A percentile compares a stretch with the other conserved stretches of the same genome.
Evolutionary conservation across 2,888 invertebrate species (phyloP).

Genomic region (Polydrusus tereticollis): DNA sequence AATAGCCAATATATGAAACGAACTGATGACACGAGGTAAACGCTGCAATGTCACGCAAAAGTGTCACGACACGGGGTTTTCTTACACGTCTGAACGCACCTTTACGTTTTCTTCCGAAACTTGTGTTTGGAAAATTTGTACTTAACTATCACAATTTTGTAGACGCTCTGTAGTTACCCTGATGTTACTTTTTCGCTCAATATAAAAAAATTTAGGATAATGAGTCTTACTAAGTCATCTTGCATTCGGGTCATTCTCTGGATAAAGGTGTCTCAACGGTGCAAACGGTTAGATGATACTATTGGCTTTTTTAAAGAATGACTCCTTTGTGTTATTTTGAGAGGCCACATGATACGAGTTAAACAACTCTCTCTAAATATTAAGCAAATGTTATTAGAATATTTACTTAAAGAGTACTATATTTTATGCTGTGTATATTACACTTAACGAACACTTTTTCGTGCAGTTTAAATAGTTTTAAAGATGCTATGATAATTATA

Average conservation of each 20-base stretch:
- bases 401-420: slow-evolving; percentile 5
- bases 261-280: background rate
- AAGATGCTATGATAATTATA: slow-evolving; percentile 14
- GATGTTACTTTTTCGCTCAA: slow-evolving; percentile 32
- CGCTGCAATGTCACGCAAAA: too few relatives aligned
- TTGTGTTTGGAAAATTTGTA: too few relatives aligned
- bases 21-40: too few relatives aligned
- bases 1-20: too few relatives aligned
- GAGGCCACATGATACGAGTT: background rate
- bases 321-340: background rate
- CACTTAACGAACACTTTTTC: slow-evolving; percentile 16
- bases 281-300: too few relatives aligned
- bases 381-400: slow-evolving; percentile 20
- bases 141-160: too few relatives aligned
- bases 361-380: slow-evolving; percentile 2
- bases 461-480: slow-evolving; percentile 17
- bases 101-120: too few relatives aligned
- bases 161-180: background rate
- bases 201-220: slow-evolving; percentile 17
- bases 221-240: slow-evolving; percentile 33
- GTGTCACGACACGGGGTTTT: too few relatives aligned
- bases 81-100: too few relatives aligned
- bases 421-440: slow-evolving; percentile 28
- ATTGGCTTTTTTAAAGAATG: background rate
- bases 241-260: slow-evolving; percentile 10